These are phyloP conservation scores for Crocallis elinguaria DNA, from an alignment of 2,888 invertebrate species.

Conservation along the genomic window DNA sequence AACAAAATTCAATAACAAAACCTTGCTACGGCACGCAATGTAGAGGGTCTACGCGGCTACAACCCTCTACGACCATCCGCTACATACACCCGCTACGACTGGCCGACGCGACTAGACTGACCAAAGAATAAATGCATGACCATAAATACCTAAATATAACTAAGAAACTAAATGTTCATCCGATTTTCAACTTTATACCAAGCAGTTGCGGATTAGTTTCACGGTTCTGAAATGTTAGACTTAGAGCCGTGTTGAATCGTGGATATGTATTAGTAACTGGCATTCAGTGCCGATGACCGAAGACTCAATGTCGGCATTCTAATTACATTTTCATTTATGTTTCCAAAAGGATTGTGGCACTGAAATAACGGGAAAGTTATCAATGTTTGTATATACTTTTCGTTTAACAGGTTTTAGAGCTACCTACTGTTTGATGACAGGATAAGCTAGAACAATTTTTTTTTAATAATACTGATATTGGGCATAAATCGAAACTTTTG, in stretches of 20 bases:
- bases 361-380: conserved; percentile 6
- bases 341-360: conserved; percentile 19
- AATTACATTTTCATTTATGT: conserved; percentile 27
- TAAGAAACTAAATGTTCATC: background rate
- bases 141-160: conserved; percentile 4
- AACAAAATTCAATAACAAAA: conserved; percentile 28
- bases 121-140: conserved; percentile 30
- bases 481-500: no score
- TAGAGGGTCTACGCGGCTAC: conserved; percentile 48
- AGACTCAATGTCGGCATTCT: conserved; percentile 33
- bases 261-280: background rate
- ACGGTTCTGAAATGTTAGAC: background rate
- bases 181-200: conserved; percentile 16
- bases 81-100: conserved; percentile 46
- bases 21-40: conserved; percentile 37
- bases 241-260: background rate
- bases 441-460: no score
- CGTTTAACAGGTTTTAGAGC: background rate
- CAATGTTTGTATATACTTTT: background rate
- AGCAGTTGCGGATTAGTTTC: conserved; percentile 8
- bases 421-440: no score
- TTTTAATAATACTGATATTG: no score
- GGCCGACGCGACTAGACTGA: conserved; percentile 41
- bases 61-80: conserved; percentile 36
- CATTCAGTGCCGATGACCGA: conserved; percentile 63